phyloP scores from a whole-genome alignment of 2,113 vertebrate genomes.

The Stigmatopora nigra region DNA sequence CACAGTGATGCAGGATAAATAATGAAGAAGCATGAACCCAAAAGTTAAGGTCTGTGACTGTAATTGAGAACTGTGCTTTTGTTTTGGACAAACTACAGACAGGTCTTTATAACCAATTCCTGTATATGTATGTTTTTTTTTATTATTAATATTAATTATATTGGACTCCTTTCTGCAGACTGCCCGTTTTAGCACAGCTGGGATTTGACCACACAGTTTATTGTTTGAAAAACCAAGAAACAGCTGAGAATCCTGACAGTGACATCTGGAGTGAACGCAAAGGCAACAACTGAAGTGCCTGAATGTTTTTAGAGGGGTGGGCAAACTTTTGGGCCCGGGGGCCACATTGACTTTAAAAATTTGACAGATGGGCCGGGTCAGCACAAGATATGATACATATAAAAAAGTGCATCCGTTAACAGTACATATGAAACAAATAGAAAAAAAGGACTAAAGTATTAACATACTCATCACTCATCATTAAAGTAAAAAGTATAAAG shows the following conservation, averaged over 20 bases:
- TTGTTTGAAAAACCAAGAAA: slow-evolving; percentile 3
- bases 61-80: not conserved
- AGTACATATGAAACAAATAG: too few species aligned
- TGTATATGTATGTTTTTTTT: not conserved
- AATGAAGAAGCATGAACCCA: slow-evolving; percentile 37
- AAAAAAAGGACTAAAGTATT: too few species aligned
- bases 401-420: too few species aligned
- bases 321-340: too few species aligned
- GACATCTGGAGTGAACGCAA: not conserved
- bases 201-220: slow-evolving; percentile 31
- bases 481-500: too few species aligned
- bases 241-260: slow-evolving; percentile 1
- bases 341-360: too few species aligned
- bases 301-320: not conserved
- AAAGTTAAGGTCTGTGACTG: not conserved
- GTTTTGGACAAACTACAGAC: not conserved
- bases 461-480: too few species aligned
- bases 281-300: too few species aligned
- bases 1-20: slow-evolving; percentile 46
- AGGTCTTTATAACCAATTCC: not conserved
- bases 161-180: slow-evolving; percentile 18
- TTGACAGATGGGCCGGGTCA: too few species aligned
- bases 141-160: slow-evolving; percentile 27
- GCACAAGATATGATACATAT: too few species aligned
- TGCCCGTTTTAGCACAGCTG: slow-evolving; percentile 27